These are phyloP conservation scores for Pyxicephalus adspersus DNA, from an alignment of 2,113 vertebrate species.

Conservation along the genomic window DNA sequence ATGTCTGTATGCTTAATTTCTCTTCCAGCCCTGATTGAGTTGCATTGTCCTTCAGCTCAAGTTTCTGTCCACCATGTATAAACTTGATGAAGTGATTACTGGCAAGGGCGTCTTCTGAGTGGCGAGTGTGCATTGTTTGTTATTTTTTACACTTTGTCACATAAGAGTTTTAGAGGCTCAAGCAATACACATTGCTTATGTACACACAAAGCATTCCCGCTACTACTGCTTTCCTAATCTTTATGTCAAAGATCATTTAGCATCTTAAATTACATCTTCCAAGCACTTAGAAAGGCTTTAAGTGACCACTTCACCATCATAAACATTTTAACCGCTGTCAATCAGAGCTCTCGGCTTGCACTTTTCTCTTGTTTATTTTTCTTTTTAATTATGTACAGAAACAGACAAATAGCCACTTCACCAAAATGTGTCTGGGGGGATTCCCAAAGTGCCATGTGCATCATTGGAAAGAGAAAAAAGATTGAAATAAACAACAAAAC, in stretches of 20 bases:
- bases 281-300: constrained; percentile 55
- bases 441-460: constrained; percentile 24
- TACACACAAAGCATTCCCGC: constrained; percentile 38
- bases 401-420: constrained; percentile 57
- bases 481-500: background rate
- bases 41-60: too few relatives aligned
- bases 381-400: constrained; percentile 56
- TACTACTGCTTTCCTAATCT: constrained; percentile 43
- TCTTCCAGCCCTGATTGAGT: too few relatives aligned
- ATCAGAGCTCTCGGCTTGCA: constrained; percentile 43
- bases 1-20: too few relatives aligned
- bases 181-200: constrained; percentile 45
- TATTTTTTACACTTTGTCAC: constrained; percentile 40
- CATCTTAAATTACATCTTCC: constrained; percentile 56
- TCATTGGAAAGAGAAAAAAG: background rate
- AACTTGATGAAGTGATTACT: background rate
- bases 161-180: constrained; percentile 25
- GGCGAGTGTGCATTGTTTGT: constrained; percentile 39
- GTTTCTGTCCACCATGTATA: background rate
- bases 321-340: constrained; percentile 56
- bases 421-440: constrained; percentile 33
- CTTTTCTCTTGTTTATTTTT: constrained; percentile 56
- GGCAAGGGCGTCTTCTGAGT: background rate
- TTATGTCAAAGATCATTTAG: constrained; percentile 57
- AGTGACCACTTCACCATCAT: constrained; percentile 57